Base-by-base conservation (phyloP, 2,888 invertebrate species). In the Herminia tarsipennalis region DNA sequence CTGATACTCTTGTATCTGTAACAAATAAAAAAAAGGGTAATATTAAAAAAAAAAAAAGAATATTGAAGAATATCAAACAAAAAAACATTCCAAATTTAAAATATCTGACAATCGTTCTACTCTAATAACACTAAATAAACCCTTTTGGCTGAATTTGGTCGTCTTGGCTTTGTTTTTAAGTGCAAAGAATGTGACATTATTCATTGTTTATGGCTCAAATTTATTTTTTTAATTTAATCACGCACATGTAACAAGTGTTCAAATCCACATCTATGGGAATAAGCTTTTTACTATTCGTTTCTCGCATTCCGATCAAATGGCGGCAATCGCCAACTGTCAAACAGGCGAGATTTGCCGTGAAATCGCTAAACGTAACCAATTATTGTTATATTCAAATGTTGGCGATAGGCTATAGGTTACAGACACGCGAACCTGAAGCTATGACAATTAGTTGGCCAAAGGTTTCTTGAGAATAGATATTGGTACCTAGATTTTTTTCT, bases 361-460 rank as follows among this genome's bases (percentile, higher is more conserved):
- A 83, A 83, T 83, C 64, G 71, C 50, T 83, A 83, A 83, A 80
- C 62, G 65, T 57, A 49, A 53, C 51, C 68, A 74, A 71, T 75
- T 67, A 64, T 71, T 66, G 52, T 69, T 66, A 62, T 66, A 58
- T 62, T 59, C 58, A 55, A 62, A 45, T 45, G 39, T 55, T 36
- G 41, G 42, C 34, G 32, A 60, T 65, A 47, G 42, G 40, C n/a
- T n/a, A n/a, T 49, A 43, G 37, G 55, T 50, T 52, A 44, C 45
- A 53, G 50, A 57, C 56, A 55, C 44, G 47, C 52, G 33, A 42
- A 47, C 50, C 37, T 56, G 46, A 21, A 5, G 25, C 16, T 44
- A 36, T 38, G 42, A 42, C 37, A 42, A 48, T 42, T 36, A 47
- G 10, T 32, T 39, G 21, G 27, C 20, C 20, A 32, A 42, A 43